A percentile compares a stretch with the other conserved stretches of the same genome.
Evolutionary conservation across 2,888 invertebrate species (phyloP).

Genomic region (Plebejus argus): DNA sequence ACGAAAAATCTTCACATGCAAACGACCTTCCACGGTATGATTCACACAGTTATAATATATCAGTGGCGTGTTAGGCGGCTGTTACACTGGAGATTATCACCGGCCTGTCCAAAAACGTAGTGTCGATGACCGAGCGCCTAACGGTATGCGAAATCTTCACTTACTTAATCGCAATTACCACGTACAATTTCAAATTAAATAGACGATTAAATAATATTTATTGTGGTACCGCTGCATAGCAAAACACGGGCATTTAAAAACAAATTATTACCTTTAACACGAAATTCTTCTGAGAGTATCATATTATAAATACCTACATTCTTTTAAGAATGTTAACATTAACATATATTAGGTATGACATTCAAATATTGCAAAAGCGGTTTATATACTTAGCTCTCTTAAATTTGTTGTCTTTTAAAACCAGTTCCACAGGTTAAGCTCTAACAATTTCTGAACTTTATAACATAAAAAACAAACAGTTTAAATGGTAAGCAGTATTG

Average conservation of each 20-base stretch:
- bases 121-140: conserved; percentile 18
- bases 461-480: background rate
- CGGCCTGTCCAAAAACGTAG: background rate
- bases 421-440: background rate
- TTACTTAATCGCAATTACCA: conserved; percentile 17
- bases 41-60: conserved; percentile 41
- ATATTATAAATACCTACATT: background rate
- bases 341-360: background rate
- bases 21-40: conserved; percentile 44
- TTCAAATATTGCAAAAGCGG: background rate
- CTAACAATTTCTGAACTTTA: no score
- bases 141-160: conserved; percentile 27
- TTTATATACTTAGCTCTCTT: background rate
- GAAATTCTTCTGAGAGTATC: background rate
- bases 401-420: background rate
- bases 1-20: conserved; percentile 36
- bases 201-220: background rate
- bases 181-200: conserved; percentile 26
- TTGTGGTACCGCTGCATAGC: background rate
- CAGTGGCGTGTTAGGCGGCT: conserved; percentile 39
- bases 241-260: background rate
- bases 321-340: background rate
- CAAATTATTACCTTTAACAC: background rate
- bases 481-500: background rate
- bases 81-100: conserved; percentile 13